phyloP scores from a whole-genome alignment of 2,797 vertebrate genomes.

The Carcharodon carcharias region DNA sequence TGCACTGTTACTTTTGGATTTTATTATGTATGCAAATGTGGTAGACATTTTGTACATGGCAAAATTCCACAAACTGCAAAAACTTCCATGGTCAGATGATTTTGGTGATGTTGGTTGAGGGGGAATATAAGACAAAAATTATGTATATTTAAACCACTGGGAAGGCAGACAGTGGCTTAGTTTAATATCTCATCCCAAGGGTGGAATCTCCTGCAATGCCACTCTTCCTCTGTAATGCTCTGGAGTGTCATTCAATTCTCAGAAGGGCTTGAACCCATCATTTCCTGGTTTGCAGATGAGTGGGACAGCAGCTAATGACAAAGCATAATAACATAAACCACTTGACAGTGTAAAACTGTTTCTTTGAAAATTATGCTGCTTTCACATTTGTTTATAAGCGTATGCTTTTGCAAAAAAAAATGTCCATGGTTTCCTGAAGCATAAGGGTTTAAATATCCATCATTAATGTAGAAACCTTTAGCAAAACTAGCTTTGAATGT shows the following conservation, averaged over 20 bases:
- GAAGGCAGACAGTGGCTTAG: background rate
- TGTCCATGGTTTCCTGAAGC: background rate
- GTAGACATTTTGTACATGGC: background rate
- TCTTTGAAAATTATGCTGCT: background rate
- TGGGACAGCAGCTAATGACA: background rate
- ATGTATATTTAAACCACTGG: background rate
- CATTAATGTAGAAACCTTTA: background rate
- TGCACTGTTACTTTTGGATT: background rate
- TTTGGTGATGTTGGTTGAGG: background rate
- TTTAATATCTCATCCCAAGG: background rate
- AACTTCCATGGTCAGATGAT: background rate
- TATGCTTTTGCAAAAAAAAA: background rate
- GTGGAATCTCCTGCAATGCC: background rate
- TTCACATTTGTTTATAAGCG: background rate
- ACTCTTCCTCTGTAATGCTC: background rate
- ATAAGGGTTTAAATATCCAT: background rate
- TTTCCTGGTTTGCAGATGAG: background rate
- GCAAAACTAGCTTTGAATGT: background rate
- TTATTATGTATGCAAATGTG: background rate
- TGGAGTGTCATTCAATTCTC: background rate
- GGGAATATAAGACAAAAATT: background rate
- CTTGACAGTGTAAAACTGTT: background rate
- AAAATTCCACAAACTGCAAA: background rate
- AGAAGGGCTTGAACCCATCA: background rate
- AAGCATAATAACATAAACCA: background rate